Percentiles rank a stretch among this genome's conserved stretches.
Evolutionary conservation across 2,113 vertebrate genomes (phyloP).

Genomic region (Canis aureus): DNA sequence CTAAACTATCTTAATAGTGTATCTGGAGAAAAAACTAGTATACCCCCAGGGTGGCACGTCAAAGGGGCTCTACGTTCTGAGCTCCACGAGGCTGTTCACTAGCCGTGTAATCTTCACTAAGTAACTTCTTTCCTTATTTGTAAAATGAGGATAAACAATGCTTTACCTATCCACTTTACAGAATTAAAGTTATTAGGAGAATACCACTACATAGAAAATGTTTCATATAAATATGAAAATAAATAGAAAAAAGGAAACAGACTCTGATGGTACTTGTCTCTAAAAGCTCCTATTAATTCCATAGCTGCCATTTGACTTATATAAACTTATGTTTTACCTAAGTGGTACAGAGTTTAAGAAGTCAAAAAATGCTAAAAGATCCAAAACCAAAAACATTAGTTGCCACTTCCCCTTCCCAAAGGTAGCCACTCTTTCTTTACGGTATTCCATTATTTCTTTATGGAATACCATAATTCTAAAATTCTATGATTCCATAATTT

Average conservation of each 20-base stretch:
- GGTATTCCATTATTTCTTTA: not conserved
- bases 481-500: too few relatives aligned
- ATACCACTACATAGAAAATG: not conserved
- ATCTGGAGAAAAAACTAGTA: not conserved
- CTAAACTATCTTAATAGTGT: not conserved
- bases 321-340: not conserved
- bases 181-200: not conserved
- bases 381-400: not conserved
- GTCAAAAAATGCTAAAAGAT: not conserved
- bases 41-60: not conserved
- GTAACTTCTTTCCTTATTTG: not conserved
- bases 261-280: not conserved
- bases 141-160: slow-evolving; percentile 6
- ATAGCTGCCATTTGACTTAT: not conserved
- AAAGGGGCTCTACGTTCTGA: not conserved
- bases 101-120: not conserved
- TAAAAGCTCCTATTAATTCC: not conserved
- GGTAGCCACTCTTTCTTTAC: not conserved
- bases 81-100: not conserved
- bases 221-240: slow-evolving; percentile 1
- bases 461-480: too few relatives aligned
- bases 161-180: not conserved
- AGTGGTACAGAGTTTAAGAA: not conserved
- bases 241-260: not conserved
- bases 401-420: not conserved